Evolutionary conservation across 2,888 invertebrate genomes (phyloP), one percentile per base, ranked within the genome.

Genomic region (Aleiodes leptofemur): DNA sequence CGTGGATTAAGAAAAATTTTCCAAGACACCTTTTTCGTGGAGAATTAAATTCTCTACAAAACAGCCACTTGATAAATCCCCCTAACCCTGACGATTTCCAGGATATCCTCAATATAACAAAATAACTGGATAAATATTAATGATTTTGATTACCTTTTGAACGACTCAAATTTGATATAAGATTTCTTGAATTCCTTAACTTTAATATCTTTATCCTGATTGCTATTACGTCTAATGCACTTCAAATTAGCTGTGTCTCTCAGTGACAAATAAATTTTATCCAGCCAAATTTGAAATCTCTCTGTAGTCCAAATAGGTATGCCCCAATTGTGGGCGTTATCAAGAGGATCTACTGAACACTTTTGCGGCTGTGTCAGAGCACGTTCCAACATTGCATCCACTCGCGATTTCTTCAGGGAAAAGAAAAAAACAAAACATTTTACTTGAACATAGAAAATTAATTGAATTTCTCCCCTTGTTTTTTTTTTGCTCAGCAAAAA

Each of bases 371-470:
- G 90, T 82, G 86, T 89, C 87, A 90, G 86, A 90, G 93, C 94
- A 90, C 94, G 93, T 91, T 94, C 93, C 89, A 95, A 93, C 94
- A 95, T 95, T 90, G 95, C 95, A 94, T 95, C 95, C 89, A 94
- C 94, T 89, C 95, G 94, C 85, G 92, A 92, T 91, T 90, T 91
- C 91, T 91, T 43, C 43, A 43, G 82, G 14, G n/a, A 2, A 34
- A 0, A 16, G n/a, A 64, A 13, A 8, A 55, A 64, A 64, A 23
- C 1, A 8, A 23, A 29, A 59, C 14, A 69, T 23, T 38, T 23
- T 51, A 29, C 13, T 31, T n/a, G 59, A 56, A 50, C 9, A 14
- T 8, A 51, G 7, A 38, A 11, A 38, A 53, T 53, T 31, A 38
- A 68, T 16, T 48, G 8, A 9, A 43, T 23, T 53, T 38, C 34